Evolutionary conservation across 1,140 invertebrate species (phyloP).

Genomic region (Cotesia vestalis): DNA sequence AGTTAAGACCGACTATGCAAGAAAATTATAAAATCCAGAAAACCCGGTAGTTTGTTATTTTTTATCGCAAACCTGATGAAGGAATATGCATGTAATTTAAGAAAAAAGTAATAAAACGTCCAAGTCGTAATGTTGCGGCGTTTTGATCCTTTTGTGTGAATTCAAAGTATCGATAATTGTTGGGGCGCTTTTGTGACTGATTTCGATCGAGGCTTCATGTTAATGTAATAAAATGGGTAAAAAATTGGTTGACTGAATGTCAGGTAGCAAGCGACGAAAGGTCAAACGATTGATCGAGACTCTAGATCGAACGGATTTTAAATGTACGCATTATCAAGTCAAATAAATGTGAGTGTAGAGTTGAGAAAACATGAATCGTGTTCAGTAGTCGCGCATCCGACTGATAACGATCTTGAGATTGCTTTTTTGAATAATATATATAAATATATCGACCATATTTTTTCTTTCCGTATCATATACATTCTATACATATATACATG

Average conservation of each 20-base stretch:
- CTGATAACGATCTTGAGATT: constrained; percentile 15
- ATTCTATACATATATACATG: background rate
- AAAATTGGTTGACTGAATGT: constrained; percentile 31
- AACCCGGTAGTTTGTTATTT: too few species aligned
- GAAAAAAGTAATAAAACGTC: too few species aligned
- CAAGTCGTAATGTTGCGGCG: background rate
- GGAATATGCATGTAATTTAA: too few species aligned
- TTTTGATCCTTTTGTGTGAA: too few species aligned
- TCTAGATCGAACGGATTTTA: constrained; percentile 18
- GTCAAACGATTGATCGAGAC: constrained; percentile 7
- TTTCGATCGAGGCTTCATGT: constrained; percentile 1
- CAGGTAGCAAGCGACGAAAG: constrained; percentile 25
- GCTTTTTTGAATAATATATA: background rate
- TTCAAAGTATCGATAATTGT: background rate
- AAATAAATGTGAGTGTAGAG: constrained; percentile 13
- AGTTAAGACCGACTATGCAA: too few species aligned
- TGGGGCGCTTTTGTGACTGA: background rate
- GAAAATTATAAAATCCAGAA: too few species aligned
- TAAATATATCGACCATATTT: background rate
- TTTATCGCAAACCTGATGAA: too few species aligned
- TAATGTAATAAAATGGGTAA: constrained; percentile 36
- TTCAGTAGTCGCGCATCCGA: constrained; percentile 21
- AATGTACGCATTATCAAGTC: constrained; percentile 28
- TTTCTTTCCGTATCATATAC: background rate
- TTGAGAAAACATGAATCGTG: constrained; percentile 5